A percentile compares a stretch with the other conserved stretches of the same genome.
phyloP scores from a whole-genome alignment of 2,797 vertebrate genomes.

The Smutsia gigantea region DNA sequence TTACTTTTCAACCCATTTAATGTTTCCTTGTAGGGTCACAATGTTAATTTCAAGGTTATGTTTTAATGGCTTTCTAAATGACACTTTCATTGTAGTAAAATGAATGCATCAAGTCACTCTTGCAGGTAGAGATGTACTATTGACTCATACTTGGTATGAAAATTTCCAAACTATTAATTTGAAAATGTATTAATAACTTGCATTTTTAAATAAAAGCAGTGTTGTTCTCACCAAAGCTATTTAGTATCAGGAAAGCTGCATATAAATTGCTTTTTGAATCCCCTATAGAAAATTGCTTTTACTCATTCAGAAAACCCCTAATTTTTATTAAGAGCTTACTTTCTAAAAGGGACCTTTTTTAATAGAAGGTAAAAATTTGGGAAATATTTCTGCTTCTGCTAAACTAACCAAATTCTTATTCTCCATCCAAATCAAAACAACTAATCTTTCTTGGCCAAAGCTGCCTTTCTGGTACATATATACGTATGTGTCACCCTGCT shows the following conservation, averaged over 20 bases:
- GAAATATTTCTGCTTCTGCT: conserved; percentile 62
- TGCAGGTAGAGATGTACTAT: conserved; percentile 79
- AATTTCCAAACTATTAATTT: conserved; percentile 70
- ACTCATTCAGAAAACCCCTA: conserved; percentile 77
- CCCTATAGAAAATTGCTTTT: conserved; percentile 72
- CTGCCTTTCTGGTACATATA: background rate
- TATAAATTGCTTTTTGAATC: conserved; percentile 74
- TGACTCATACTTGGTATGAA: conserved; percentile 69
- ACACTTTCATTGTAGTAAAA: conserved; percentile 63
- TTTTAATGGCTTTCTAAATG: conserved; percentile 83
- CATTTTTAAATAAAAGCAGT: conserved; percentile 78
- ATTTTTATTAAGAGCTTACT: conserved; percentile 75
- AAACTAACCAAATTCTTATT: conserved; percentile 67
- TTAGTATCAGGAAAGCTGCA: conserved; percentile 71
- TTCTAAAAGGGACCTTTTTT: conserved; percentile 72
- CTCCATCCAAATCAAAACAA: background rate
- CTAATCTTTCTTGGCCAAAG: background rate
- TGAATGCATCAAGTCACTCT: conserved; percentile 58
- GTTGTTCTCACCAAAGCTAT: conserved; percentile 76
- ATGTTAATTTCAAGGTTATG: conserved; percentile 83
- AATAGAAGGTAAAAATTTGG: conserved; percentile 38
- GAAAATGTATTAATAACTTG: conserved; percentile 80
- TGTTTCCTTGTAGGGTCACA: conserved; percentile 77
- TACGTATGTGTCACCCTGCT: background rate
- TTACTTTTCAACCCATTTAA: conserved; percentile 77